phyloP scores from a whole-genome alignment of 2,113 vertebrate species.

The Piaya cayana region DNA sequence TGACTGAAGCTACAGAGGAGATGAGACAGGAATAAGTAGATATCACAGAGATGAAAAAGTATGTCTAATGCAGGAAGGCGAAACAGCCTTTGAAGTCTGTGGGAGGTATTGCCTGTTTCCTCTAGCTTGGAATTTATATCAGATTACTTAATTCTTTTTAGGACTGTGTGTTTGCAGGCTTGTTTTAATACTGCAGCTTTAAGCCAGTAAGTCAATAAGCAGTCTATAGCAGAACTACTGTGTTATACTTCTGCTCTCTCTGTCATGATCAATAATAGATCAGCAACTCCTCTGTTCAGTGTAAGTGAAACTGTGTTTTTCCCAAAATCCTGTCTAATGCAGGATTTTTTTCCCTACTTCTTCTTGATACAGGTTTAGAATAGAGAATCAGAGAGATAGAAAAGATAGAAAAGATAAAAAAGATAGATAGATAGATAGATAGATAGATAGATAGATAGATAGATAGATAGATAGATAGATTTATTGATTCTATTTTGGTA shows the following conservation, averaged over 20 bases:
- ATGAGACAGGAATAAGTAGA: constrained; percentile 20
- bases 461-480: neutral
- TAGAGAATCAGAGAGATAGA: too few relatives aligned
- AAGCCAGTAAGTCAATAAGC: neutral
- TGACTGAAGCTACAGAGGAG: neutral
- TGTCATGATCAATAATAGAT: constrained; percentile 30
- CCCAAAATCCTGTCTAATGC: neutral
- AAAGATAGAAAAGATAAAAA: too few relatives aligned
- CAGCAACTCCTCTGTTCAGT: neutral
- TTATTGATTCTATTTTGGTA: constrained; percentile 2
- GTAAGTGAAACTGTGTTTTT: neutral
- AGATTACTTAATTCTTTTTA: constrained; percentile 1
- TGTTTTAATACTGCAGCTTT: neutral
- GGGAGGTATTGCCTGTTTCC: constrained; percentile 18
- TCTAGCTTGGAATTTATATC: constrained; percentile 32
- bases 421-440: too few relatives aligned
- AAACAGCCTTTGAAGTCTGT: constrained; percentile 48
- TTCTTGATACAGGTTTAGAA: neutral
- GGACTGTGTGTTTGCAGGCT: neutral
- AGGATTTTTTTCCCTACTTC: neutral
- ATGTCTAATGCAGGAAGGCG: neutral
- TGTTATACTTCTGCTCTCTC: neutral
- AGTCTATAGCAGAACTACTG: neutral
- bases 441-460: neutral
- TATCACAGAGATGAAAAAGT: constrained; percentile 22